phyloP scores from a whole-genome alignment of 2,113 vertebrate species.

The Psilopsiagon aurifrons region DNA sequence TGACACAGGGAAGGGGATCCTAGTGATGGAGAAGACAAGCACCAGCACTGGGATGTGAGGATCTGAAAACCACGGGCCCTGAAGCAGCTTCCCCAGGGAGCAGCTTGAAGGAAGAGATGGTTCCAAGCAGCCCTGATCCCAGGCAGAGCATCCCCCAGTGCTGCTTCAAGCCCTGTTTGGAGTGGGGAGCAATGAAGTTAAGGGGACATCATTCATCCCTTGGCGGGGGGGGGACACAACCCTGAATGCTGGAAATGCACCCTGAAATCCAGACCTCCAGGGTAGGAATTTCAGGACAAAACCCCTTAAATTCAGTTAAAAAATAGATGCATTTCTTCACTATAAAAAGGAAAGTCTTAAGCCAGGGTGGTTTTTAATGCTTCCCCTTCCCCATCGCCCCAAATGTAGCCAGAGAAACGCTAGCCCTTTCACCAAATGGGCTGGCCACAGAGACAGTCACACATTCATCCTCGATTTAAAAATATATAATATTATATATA shows the following conservation, averaged over 20 bases:
- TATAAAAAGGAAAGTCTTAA: not conserved
- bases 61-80: not conserved
- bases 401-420: not conserved
- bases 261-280: constrained; percentile 12
- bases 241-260: not conserved
- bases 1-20: accelerated
- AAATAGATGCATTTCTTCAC: constrained; percentile 1
- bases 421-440: not conserved
- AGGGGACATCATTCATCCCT: not conserved
- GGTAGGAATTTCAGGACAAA: not conserved
- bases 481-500: constrained; percentile 59
- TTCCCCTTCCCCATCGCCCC: not conserved
- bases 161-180: not conserved
- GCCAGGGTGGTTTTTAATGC: not conserved
- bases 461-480: constrained; percentile 48
- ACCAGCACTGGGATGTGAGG: accelerated
- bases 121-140: not conserved
- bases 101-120: accelerated
- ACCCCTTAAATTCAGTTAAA: not conserved
- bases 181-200: not conserved
- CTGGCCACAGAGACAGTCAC: constrained; percentile 18
- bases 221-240: not conserved
- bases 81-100: not conserved
- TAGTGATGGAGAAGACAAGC: accelerated
- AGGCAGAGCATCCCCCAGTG: not conserved